phyloP scores from a whole-genome alignment of 2,888 invertebrate species.

The Rotaria socialis region DNA sequence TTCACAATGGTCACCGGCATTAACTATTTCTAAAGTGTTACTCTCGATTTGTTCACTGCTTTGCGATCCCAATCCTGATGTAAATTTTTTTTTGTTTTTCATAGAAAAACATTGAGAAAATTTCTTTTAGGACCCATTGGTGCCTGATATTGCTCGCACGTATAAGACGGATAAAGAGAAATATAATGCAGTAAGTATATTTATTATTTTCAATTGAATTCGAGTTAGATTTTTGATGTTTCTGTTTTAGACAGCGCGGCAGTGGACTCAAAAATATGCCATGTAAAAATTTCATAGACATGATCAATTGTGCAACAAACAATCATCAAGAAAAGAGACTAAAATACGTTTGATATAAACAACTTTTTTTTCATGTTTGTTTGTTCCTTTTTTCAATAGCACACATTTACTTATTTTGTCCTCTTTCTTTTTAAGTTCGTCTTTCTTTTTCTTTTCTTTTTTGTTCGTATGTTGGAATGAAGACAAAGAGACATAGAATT shows the following conservation, averaged over 20 bases:
- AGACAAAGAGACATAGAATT: background rate
- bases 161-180: background rate
- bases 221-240: too few species aligned
- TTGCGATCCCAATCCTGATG: conserved; percentile 34
- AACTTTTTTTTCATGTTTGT: background rate
- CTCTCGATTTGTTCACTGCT: conserved; percentile 35
- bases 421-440: background rate
- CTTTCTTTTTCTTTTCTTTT: background rate
- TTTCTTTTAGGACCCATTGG: background rate
- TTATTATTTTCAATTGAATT: too few species aligned
- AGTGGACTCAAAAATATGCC: conserved; percentile 36
- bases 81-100: background rate
- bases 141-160: conserved; percentile 30
- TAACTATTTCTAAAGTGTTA: conserved; percentile 29
- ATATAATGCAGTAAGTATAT: background rate
- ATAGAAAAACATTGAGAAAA: too few species aligned
- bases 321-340: conserved; percentile 8
- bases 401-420: conserved; percentile 5
- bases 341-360: background rate
- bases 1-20: conserved; percentile 33
- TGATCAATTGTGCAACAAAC: conserved; percentile 18
- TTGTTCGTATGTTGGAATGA: background rate
- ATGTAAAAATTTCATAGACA: conserved; percentile 17
- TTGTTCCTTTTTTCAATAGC: background rate
- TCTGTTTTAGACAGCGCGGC: background rate